Percentiles rank a stretch among this genome's conserved stretches.
These are phyloP conservation scores for Microcaecilia unicolor DNA, from an alignment of 2,797 vertebrate species.

Conservation along the genomic window DNA sequence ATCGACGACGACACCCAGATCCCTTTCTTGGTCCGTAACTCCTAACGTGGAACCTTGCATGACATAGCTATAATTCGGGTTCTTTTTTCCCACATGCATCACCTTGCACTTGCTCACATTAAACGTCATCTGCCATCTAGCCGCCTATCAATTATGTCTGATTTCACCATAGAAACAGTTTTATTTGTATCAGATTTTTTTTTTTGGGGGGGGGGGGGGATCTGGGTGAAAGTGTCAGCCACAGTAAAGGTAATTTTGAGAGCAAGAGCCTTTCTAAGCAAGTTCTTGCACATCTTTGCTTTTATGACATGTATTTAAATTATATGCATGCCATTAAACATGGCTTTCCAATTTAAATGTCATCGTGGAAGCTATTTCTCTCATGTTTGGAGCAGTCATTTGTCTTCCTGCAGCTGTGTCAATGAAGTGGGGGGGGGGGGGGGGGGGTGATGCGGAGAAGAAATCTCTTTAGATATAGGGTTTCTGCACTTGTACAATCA, in stretches of 20 bases:
- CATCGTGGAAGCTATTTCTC: conserved; percentile 10
- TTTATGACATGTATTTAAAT: conserved; percentile 29
- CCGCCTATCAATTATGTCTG: too few species aligned
- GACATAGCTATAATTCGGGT: too few species aligned
- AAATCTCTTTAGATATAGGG: conserved; percentile 16
- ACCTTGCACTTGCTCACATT: too few species aligned
- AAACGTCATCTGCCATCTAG: too few species aligned
- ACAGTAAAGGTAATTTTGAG: conserved; percentile 23
- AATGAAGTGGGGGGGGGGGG: conserved; percentile 8
- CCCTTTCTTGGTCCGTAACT: too few species aligned
- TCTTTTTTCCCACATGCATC: too few species aligned
- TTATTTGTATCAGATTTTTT: too few species aligned
- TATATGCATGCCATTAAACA: conserved; percentile 17
- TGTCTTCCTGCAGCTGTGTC: conserved; percentile 17
- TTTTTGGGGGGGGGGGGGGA: too few species aligned
- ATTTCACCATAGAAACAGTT: too few species aligned
- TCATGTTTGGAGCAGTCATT: conserved; percentile 14
- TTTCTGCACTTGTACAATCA: conserved; percentile 22
- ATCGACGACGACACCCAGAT: too few species aligned
- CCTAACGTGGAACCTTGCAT: too few species aligned
- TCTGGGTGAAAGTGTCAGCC: too few species aligned
- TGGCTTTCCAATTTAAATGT: conserved; percentile 18
- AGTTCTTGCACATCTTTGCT: conserved; percentile 7
- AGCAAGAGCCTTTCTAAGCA: conserved; percentile 28
- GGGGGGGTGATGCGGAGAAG: conserved; percentile 6